A percentile compares a stretch with the other conserved stretches of the same genome.
Conservation (phyloP, 2,888 invertebrate species). For the Volucella zonaria region DNA sequence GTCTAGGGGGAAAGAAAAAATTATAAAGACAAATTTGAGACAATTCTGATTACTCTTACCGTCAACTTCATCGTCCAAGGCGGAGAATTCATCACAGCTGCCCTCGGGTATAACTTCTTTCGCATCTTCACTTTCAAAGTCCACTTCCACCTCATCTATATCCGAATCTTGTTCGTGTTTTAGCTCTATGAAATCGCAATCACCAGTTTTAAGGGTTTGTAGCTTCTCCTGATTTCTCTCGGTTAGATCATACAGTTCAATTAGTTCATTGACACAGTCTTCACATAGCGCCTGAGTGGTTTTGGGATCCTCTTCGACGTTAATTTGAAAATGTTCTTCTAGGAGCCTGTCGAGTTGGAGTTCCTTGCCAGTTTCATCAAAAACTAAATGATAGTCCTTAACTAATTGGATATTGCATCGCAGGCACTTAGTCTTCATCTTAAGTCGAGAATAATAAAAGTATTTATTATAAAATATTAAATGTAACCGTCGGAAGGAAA, state of each 20-base stretch:
- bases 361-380: constrained; percentile 80
- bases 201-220: background rate
- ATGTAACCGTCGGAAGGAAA: constrained; percentile 19
- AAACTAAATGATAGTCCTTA: constrained; percentile 78
- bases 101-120: background rate
- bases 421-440: constrained; percentile 73
- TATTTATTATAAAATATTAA: background rate
- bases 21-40: background rate
- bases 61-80: constrained; percentile 8
- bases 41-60: background rate
- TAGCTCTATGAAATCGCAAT: background rate
- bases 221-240: constrained; percentile 75
- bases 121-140: background rate
- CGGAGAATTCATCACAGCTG: constrained; percentile 24
- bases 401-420: constrained; percentile 74
- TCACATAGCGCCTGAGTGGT: constrained; percentile 76
- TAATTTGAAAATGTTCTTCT: constrained; percentile 76
- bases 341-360: constrained; percentile 77
- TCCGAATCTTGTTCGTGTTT: constrained; percentile 8
- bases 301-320: constrained; percentile 63
- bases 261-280: constrained; percentile 78
- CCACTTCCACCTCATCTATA: background rate
- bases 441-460: background rate
- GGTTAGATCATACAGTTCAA: constrained; percentile 78
- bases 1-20: background rate